phyloP scores from a whole-genome alignment of 2,797 vertebrate genomes.

The Alcedo quadribrachys region DNA sequence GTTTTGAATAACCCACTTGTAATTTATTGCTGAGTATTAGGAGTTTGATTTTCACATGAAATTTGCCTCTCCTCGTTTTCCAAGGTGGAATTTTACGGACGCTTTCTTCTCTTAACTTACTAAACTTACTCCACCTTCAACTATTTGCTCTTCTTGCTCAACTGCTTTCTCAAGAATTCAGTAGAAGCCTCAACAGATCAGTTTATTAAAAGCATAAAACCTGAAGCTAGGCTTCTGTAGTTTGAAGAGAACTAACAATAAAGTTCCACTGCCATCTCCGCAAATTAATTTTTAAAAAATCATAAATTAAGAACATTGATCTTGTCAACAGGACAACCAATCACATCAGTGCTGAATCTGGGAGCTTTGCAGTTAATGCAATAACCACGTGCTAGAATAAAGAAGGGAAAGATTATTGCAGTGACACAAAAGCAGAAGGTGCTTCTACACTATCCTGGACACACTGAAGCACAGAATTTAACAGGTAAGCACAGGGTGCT shows the following conservation, averaged over 20 bases:
- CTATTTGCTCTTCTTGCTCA: not conserved
- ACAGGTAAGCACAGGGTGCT: not conserved
- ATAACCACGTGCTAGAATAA: not conserved
- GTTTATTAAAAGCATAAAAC: not conserved
- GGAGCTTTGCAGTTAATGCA: not conserved
- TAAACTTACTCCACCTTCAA: not conserved
- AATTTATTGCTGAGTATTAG: not conserved
- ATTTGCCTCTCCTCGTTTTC: not conserved
- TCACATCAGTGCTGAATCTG: not conserved
- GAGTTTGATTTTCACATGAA: not conserved
- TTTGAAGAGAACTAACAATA: not conserved
- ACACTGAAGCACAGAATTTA: not conserved
- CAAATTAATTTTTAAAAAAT: not conserved
- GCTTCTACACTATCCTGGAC: not conserved
- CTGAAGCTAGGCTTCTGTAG: not conserved
- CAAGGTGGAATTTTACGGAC: not conserved
- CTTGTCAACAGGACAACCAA: not conserved
- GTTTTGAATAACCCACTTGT: not conserved
- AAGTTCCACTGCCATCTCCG: not conserved
- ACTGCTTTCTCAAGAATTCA: not conserved
- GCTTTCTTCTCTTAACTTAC: not conserved
- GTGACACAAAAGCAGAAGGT: not conserved
- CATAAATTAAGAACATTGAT: not conserved
- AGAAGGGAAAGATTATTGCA: not conserved
- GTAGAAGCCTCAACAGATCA: not conserved